These are phyloP conservation scores for Stictocephala bisonia DNA, from an alignment of 2,888 invertebrate genomes.

Conservation along the genomic window DNA sequence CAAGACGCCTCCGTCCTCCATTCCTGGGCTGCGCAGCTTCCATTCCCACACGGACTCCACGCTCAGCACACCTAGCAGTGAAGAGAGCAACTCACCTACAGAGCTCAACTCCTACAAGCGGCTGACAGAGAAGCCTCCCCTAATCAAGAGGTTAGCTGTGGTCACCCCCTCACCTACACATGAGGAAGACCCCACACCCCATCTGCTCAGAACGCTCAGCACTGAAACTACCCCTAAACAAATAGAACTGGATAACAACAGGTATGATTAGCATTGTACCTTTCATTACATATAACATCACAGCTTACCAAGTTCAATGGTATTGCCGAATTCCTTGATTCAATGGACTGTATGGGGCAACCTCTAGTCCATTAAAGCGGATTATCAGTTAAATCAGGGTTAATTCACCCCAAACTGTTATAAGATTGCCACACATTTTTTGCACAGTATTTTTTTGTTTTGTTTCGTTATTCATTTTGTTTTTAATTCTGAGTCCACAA, in stretches of 20 bases:
- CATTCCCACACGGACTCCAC: conserved; percentile 64
- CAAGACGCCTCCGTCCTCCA: conserved; percentile 69
- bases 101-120: conserved; percentile 88
- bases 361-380: too few relatives aligned
- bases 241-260: conserved; percentile 72
- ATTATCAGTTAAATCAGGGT: too few relatives aligned
- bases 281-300: too few relatives aligned
- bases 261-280: conserved; percentile 66
- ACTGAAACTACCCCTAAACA: conserved; percentile 63
- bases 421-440: too few relatives aligned
- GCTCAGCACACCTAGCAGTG: conserved; percentile 67
- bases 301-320: too few relatives aligned
- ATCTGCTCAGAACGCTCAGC: conserved; percentile 48
- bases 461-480: too few relatives aligned
- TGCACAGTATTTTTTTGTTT: too few relatives aligned
- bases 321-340: too few relatives aligned
- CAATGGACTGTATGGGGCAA: too few relatives aligned
- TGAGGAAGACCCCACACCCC: conserved; percentile 77
- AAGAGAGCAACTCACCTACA: conserved; percentile 89
- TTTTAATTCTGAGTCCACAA: too few relatives aligned
- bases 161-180: conserved; percentile 68
- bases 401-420: too few relatives aligned
- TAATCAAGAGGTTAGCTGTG: conserved; percentile 78
- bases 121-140: conserved; percentile 83
- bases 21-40: conserved; percentile 75